These are phyloP conservation scores for Eupithecia subumbrata DNA, from an alignment of 2,888 invertebrate genomes.

Conservation along the genomic window DNA sequence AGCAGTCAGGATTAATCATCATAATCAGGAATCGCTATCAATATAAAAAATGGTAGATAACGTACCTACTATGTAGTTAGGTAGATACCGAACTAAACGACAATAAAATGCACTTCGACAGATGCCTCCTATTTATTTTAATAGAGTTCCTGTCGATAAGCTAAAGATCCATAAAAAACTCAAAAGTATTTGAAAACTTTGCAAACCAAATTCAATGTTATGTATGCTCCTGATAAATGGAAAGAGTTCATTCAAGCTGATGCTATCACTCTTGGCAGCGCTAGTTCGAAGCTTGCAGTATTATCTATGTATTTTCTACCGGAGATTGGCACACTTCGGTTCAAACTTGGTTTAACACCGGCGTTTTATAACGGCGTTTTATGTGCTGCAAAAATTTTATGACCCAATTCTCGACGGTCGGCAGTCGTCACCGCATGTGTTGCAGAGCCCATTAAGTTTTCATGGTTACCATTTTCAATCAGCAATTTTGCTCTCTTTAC, in stretches of 20 bases:
- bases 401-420: slow-evolving; percentile 15
- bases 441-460: slow-evolving; percentile 19
- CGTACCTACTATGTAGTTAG: not conserved
- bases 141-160: not conserved
- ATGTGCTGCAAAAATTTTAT: slow-evolving; percentile 30
- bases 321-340: slow-evolving; percentile 24
- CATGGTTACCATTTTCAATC: slow-evolving; percentile 9
- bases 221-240: slow-evolving; percentile 11
- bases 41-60: not conserved
- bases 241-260: slow-evolving; percentile 21
- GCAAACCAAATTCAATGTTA: not conserved
- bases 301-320: slow-evolving; percentile 23
- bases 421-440: slow-evolving; percentile 14
- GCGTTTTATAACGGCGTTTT: slow-evolving; percentile 28
- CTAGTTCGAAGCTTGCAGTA: slow-evolving; percentile 13
- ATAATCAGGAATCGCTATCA: not conserved
- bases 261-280: slow-evolving; percentile 14
- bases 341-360: slow-evolving; percentile 15
- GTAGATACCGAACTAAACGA: not conserved
- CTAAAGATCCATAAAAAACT: not conserved
- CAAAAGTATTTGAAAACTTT: not conserved
- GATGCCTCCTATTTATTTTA: not conserved
- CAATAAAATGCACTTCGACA: not conserved
- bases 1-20: not conserved
- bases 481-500: slow-evolving; percentile 4